Conservation (phyloP, 2,797 vertebrate species). For the Alauda arvensis region DNA sequence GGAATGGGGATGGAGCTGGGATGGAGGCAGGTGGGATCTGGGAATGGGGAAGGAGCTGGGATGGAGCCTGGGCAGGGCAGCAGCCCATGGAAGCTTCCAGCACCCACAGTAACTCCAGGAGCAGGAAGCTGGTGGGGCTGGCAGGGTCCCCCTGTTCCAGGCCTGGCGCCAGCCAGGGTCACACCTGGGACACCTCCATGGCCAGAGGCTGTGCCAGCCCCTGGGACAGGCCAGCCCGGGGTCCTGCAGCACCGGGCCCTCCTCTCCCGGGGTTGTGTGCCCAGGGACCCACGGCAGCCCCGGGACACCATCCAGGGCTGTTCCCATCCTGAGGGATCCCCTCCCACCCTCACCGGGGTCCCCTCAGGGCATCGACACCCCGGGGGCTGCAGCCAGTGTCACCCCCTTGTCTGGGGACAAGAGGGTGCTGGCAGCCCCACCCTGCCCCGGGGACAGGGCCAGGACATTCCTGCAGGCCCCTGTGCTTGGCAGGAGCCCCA, state of each 20-base stretch:
- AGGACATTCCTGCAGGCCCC: neutral
- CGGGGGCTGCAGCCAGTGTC: neutral
- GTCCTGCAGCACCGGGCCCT: neutral
- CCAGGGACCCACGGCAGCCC: neutral
- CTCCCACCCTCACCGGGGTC: neutral
- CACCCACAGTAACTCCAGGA: neutral
- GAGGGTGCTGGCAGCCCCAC: too few species aligned
- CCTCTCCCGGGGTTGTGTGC: neutral
- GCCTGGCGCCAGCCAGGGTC: neutral
- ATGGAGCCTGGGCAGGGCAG: neutral
- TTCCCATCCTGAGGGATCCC: neutral
- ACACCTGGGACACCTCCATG: accelerated
- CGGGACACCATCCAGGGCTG: accelerated
- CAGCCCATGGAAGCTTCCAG: neutral
- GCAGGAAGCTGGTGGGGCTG: neutral
- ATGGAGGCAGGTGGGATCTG: neutral
- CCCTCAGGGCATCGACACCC: neutral
- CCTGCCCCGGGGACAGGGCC: neutral
- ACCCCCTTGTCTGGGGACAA: neutral
- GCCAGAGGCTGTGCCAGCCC: neutral
- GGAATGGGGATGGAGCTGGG: neutral
- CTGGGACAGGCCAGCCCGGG: accelerated
- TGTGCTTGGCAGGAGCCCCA: neutral
- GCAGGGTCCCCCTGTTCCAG: neutral
- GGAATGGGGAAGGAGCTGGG: neutral